Percentiles rank a stretch among this genome's conserved stretches.
phyloP scores from a whole-genome alignment of 2,113 vertebrate genomes.

The Vulpes ferrilata region DNA sequence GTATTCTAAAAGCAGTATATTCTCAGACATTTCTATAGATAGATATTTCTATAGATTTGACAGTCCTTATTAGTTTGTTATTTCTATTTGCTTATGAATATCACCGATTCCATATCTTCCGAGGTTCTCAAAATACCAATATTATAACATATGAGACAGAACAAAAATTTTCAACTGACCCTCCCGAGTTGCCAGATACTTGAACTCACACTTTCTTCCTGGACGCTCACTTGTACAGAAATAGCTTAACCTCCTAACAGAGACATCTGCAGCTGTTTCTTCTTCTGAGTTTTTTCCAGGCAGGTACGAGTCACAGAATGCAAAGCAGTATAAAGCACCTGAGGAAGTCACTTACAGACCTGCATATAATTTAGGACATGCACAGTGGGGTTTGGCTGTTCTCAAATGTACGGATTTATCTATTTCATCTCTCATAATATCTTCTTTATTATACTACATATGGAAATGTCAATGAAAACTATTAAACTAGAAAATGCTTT shows the following conservation, averaged over 20 bases:
- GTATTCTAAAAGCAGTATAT: background rate
- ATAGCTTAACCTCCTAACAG: background rate
- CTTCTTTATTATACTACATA: constrained; percentile 49
- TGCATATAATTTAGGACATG: constrained; percentile 18
- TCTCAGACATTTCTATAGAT: background rate
- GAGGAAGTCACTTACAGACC: constrained; percentile 2
- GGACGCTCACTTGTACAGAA: background rate
- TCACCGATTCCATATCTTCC: background rate
- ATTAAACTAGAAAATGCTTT: constrained; percentile 66
- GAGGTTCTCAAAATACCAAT: constrained; percentile 1
- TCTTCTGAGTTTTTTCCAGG: background rate
- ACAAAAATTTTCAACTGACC: background rate
- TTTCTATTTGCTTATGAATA: background rate
- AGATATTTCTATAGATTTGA: background rate
- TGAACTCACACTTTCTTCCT: background rate
- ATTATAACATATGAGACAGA: background rate
- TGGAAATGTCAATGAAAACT: constrained; percentile 67
- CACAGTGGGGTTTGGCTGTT: background rate
- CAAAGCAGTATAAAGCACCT: background rate
- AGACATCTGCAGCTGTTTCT: background rate
- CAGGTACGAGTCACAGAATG: background rate
- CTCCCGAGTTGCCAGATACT: background rate
- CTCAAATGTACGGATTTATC: constrained; percentile 44
- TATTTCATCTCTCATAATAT: constrained; percentile 60
- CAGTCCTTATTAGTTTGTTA: background rate